These are phyloP conservation scores for Meles meles DNA, from an alignment of 2,113 vertebrate species.

Conservation along the genomic window DNA sequence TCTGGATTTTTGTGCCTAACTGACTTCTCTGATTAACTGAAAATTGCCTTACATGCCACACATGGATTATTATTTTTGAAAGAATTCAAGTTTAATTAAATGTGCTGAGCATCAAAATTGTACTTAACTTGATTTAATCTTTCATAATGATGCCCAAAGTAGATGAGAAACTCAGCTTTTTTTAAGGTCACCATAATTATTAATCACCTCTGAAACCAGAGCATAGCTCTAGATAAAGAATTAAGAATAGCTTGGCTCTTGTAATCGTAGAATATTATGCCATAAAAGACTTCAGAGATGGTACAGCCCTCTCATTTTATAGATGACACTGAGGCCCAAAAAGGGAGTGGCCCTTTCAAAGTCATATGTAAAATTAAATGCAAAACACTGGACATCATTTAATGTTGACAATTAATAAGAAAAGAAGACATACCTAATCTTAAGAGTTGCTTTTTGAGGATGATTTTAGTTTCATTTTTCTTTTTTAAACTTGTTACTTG, in stretches of 20 bases:
- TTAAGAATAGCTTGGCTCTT: not conserved
- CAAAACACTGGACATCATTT: no score
- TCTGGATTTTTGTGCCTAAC: not conserved
- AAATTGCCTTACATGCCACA: not conserved
- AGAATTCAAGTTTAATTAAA: not conserved
- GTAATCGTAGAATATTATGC: not conserved
- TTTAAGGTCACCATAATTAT: not conserved
- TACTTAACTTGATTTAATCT: not conserved
- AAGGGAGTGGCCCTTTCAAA: not conserved
- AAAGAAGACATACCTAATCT: not conserved
- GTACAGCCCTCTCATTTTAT: not conserved
- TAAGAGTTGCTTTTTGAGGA: not conserved
- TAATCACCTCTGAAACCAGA: not conserved
- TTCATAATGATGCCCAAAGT: not conserved
- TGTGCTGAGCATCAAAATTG: not conserved
- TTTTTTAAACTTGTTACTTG: not conserved
- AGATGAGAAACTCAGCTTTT: not conserved
- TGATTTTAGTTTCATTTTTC: not conserved
- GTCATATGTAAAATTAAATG: not conserved
- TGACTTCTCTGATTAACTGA: not conserved
- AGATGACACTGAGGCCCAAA: not conserved
- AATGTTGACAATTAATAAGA: not conserved
- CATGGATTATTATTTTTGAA: not conserved
- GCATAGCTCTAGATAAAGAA: not conserved
- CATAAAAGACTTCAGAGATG: not conserved